Conservation (phyloP, 2,888 invertebrate species). For the Linnaemya vulpina region DNA sequence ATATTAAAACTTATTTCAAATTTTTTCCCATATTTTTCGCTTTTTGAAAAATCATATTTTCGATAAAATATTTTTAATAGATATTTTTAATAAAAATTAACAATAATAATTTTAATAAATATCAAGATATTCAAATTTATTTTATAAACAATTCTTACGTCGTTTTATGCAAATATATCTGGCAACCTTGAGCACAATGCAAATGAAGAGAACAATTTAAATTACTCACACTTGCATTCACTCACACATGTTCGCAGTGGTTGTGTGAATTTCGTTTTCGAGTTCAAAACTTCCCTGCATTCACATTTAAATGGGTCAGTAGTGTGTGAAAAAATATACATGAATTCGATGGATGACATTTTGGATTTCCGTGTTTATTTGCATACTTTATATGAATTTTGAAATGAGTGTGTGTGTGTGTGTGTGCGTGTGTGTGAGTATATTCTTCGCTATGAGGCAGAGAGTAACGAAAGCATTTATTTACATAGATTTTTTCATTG, state of each 20-base stretch:
- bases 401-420: neutral
- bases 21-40: too few relatives aligned
- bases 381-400: conserved; percentile 28
- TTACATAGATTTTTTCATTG: neutral
- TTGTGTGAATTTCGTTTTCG: conserved; percentile 42
- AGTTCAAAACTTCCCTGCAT: conserved; percentile 35
- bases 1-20: too few relatives aligned
- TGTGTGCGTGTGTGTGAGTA: neutral
- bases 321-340: conserved; percentile 60
- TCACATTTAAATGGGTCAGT: conserved; percentile 66
- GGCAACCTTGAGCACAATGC: neutral
- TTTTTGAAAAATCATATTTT: too few relatives aligned
- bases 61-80: too few relatives aligned
- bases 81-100: too few relatives aligned
- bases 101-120: too few relatives aligned
- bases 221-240: neutral
- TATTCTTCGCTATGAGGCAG: too few relatives aligned
- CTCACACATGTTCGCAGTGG: neutral
- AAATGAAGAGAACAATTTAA: neutral
- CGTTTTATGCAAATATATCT: neutral
- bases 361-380: conserved; percentile 65
- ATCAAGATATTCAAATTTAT: too few relatives aligned
- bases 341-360: conserved; percentile 52
- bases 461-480: conserved; percentile 30
- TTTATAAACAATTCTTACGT: too few relatives aligned